These are phyloP conservation scores for Adineta ricciae DNA, from an alignment of 2,888 invertebrate species.

Conservation along the genomic window DNA sequence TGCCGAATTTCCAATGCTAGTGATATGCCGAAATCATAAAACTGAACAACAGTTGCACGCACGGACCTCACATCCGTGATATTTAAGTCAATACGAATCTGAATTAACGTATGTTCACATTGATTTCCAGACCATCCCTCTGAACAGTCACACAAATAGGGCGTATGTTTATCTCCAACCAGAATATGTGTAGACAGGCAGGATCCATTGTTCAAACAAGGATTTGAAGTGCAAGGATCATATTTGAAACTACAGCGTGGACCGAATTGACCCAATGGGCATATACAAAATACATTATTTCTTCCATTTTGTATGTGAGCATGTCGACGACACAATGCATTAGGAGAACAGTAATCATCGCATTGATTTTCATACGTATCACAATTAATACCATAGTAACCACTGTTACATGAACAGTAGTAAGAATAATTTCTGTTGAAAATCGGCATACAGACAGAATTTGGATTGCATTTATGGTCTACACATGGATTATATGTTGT, in stretches of 20 bases:
- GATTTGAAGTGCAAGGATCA: background rate
- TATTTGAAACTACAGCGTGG: background rate
- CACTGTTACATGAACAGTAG: background rate
- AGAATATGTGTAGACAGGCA: background rate
- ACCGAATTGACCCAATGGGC: background rate
- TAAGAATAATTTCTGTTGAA: background rate
- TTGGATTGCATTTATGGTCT: background rate
- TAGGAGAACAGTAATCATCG: background rate
- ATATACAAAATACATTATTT: background rate
- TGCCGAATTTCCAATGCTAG: background rate
- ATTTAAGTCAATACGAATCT: background rate
- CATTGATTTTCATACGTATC: background rate
- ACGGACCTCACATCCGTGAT: no score
- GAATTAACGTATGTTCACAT: no score
- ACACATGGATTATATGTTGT: background rate
- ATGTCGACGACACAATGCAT: background rate
- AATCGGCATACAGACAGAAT: background rate
- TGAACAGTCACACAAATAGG: background rate
- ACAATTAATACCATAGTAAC: background rate
- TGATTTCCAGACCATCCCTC: no score
- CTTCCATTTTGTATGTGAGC: no score
- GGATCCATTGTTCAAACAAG: background rate
- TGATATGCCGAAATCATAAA: no score
- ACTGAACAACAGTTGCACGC: no score
- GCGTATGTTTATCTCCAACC: background rate